Evolutionary conservation across 2,888 invertebrate species (phyloP).

Genomic region (Sarcophaga rosellei): DNA sequence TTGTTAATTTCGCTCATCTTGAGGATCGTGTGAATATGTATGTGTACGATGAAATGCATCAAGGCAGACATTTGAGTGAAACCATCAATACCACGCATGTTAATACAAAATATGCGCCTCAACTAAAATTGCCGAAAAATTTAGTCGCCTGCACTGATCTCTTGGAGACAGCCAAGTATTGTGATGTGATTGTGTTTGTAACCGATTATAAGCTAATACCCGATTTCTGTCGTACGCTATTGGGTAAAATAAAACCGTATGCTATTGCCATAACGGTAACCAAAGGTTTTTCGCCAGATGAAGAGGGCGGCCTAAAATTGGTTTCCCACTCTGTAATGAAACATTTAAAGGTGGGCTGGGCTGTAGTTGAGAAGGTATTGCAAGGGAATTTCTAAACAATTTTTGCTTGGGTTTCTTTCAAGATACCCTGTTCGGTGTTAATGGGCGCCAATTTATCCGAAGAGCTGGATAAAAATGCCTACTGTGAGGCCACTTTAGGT

Average conservation of each 20-base stretch:
- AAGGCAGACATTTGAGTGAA: slow-evolving; percentile 67
- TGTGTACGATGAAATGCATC: slow-evolving; percentile 73
- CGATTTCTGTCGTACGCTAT: slow-evolving; percentile 90
- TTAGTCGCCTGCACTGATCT: slow-evolving; percentile 93
- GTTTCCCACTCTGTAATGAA: slow-evolving; percentile 96
- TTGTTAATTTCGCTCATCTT: slow-evolving; percentile 30
- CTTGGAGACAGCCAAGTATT: slow-evolving; percentile 92
- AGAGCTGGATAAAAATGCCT: slow-evolving; percentile 97
- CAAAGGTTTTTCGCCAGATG: slow-evolving; percentile 96
- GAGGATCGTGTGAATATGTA: slow-evolving; percentile 73
- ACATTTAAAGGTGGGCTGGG: slow-evolving; percentile 84
- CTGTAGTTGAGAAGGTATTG: no score
- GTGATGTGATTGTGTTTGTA: slow-evolving; percentile 97
- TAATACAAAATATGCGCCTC: slow-evolving; percentile 74
- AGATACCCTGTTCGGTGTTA: slow-evolving; percentile 94
- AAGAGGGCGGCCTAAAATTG: slow-evolving; percentile 95
- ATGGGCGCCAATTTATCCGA: slow-evolving; percentile 99
- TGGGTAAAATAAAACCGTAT: slow-evolving; percentile 93
- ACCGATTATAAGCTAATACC: slow-evolving; percentile 98
- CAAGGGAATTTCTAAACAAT: no score
- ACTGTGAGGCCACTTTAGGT: slow-evolving; percentile 99
- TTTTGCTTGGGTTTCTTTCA: neutral
- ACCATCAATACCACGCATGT: slow-evolving; percentile 73
- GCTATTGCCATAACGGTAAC: slow-evolving; percentile 96
- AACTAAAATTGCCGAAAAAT: slow-evolving; percentile 72